Base-by-base conservation (phyloP, 2,113 vertebrate genomes). In the Nerophis lumbriciformis region DNA sequence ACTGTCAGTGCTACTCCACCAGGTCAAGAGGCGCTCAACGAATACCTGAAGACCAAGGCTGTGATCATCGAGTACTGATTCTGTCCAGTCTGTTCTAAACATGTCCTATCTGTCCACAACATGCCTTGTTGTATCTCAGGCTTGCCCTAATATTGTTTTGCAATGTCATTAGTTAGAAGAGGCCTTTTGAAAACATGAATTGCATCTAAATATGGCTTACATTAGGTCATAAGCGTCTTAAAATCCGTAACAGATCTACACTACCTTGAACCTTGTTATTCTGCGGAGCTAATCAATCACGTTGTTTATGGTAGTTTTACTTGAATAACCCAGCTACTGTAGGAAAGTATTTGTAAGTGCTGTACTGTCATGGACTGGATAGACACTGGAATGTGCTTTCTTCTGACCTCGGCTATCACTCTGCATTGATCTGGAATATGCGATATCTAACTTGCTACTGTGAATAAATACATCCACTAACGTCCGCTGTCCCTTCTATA, bases 11-110 rank as follows among this genome's bases (percentile, higher is more conserved):
- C 37, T 7, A 7, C 63, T 73, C 49, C 82, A 79, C 65, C 88
- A 95, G 94, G 94, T 70, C 89, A 94, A 86, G 94, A 91, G 0
- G 93, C 94, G 64, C 85, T 95, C n/a, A 93, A 92, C 1, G 94
- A 95, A 78, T 95, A 95, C 79, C 87, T 94, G 76, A 91, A 90
- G 78, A 88, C 92, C 16, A 95, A 95, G 83, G 87, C 92, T 0
- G 88, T 95, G 12, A 95, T 93, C 54, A 90, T 94, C 0, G 94
- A 95, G 72, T 95, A 94, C 61, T 95, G 78, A 71, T 53, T 36
- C 35, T n/a, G 15, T 63, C 15, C 15, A 9, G 63, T 19, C 13
- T 53, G 44, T 58, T 49, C 28, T 13, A 11, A 45, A 53, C 6
- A 50, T 50, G 52, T 53, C 5, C 6, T 21, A 5, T 21, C 49